A percentile compares a stretch with the other conserved stretches of the same genome.
phyloP scores from a whole-genome alignment of 1,140 invertebrate genomes.

The Chrysopa pallens region DNA sequence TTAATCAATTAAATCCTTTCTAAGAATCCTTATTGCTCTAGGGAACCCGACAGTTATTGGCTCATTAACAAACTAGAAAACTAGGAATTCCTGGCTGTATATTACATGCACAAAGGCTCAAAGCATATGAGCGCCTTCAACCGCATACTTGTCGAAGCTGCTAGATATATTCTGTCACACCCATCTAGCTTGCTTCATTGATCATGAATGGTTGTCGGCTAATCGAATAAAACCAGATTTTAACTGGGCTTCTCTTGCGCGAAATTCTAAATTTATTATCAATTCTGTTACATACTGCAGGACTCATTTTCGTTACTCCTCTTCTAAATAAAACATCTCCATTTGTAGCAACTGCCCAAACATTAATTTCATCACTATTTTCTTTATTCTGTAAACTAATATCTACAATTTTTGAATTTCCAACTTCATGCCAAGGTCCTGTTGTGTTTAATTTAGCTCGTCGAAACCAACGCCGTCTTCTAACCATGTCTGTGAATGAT shows the following conservation, averaged over 20 bases:
- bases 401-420: constrained; percentile 65
- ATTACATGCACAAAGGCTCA: no score
- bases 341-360: constrained; percentile 67
- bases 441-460: constrained; percentile 61
- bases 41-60: not conserved
- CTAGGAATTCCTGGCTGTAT: no score
- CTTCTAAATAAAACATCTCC: constrained; percentile 65
- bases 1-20: no score
- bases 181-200: no score
- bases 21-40: not conserved
- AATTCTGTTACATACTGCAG: constrained; percentile 30
- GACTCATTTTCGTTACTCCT: constrained; percentile 49
- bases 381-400: constrained; percentile 42
- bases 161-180: no score
- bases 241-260: no score
- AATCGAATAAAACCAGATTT: no score
- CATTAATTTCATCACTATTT: constrained; percentile 26
- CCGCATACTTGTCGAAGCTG: no score
- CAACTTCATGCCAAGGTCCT: constrained; percentile 74
- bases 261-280: not conserved
- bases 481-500: constrained; percentile 72
- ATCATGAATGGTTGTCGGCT: no score
- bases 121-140: no score
- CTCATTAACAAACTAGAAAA: no score
- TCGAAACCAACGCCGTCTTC: constrained; percentile 68